Percentiles rank a stretch among this genome's conserved stretches.
phyloP scores from a whole-genome alignment of 2,113 vertebrate genomes.

The Cyphomyrus plagiostoma region DNA sequence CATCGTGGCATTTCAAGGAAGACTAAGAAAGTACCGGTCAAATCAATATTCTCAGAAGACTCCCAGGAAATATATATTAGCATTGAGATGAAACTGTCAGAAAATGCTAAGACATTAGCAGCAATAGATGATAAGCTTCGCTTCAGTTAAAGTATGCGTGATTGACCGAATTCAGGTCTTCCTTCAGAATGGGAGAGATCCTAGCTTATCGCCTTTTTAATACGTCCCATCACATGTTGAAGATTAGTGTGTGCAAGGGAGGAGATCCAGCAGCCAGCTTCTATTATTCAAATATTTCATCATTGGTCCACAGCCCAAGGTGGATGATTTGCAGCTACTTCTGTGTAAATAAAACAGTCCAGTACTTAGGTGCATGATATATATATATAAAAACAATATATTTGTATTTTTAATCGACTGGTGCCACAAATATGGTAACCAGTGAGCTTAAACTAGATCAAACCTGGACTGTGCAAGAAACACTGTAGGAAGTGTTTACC shows the following conservation, averaged over 20 bases:
- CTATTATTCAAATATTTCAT: not conserved
- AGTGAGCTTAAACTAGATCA: not conserved
- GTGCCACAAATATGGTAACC: not conserved
- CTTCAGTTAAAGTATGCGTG: not conserved
- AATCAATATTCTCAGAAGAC: not conserved
- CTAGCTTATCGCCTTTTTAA: not conserved
- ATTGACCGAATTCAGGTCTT: not conserved
- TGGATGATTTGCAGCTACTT: not conserved
- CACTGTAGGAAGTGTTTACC: not conserved
- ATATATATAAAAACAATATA: not conserved
- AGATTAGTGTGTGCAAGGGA: conserved; percentile 19
- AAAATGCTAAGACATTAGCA: not conserved
- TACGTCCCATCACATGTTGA: conserved; percentile 13
- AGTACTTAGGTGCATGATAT: not conserved
- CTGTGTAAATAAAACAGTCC: not conserved
- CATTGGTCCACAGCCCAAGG: not conserved
- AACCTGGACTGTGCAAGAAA: not conserved
- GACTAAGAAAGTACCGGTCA: not conserved
- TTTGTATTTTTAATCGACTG: not conserved
- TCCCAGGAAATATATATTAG: not conserved
- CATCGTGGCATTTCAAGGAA: not conserved
- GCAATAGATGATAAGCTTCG: not conserved
- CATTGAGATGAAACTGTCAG: not conserved
- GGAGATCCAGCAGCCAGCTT: not conserved
- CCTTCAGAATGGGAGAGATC: not conserved